Conservation (phyloP, 2,888 invertebrate species). For the Drosophila heteroneura region DNA sequence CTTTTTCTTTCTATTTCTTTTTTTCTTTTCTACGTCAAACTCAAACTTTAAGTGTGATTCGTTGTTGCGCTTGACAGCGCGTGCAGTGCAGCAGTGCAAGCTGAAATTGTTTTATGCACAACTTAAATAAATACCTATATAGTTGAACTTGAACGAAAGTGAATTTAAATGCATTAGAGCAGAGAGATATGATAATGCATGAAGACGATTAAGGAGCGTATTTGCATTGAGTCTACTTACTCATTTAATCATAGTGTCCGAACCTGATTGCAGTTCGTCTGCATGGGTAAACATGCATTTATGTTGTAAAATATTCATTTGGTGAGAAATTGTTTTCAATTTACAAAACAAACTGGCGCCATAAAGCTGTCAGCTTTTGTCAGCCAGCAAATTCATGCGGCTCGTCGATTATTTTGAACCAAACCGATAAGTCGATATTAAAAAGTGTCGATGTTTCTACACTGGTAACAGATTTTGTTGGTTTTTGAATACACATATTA, state of each 20-base stretch:
- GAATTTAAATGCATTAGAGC: slow-evolving; percentile 19
- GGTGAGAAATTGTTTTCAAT: too few species aligned
- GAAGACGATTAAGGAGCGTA: neutral
- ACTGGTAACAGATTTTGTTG: neutral
- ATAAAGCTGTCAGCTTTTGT: slow-evolving; percentile 18
- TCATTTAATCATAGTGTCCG: neutral
- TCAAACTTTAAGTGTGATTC: slow-evolving; percentile 62
- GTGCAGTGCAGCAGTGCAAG: slow-evolving; percentile 44
- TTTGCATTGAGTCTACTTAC: neutral
- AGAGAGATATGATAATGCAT: neutral
- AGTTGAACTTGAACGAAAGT: slow-evolving; percentile 37
- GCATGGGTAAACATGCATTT: neutral
- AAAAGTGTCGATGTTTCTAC: neutral
- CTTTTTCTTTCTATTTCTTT: neutral
- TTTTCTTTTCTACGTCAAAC: slow-evolving; percentile 36
- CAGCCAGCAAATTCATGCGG: neutral
- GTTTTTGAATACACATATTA: neutral
- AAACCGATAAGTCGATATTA: neutral
- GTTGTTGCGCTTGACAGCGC: slow-evolving; percentile 69
- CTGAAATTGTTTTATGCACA: slow-evolving; percentile 19
- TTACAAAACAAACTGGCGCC: neutral
- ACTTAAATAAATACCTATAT: neutral
- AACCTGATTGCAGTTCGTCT: neutral
- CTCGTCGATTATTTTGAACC: neutral
- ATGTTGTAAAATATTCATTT: neutral